Evolutionary conservation across 2,797 vertebrate genomes (phyloP).

Genomic region (Apogon hyalosoma): DNA sequence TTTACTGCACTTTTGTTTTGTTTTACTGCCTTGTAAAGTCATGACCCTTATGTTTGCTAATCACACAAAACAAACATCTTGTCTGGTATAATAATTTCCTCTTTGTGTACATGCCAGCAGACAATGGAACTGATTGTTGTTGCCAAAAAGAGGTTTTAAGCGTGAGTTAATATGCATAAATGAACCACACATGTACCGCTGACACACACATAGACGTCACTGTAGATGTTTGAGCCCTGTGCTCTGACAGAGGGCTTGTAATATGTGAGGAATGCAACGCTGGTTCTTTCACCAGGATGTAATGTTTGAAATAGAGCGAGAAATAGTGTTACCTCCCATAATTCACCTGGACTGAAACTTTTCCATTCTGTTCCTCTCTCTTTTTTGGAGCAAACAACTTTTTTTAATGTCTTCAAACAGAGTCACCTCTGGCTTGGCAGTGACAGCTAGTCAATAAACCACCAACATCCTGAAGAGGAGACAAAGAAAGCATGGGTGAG

Average conservation of each 20-base stretch:
- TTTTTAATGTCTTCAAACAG: constrained; percentile 22
- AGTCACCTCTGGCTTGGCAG: constrained; percentile 39
- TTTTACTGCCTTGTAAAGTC: no score
- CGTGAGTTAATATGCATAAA: neutral
- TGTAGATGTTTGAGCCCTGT: neutral
- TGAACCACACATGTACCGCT: neutral
- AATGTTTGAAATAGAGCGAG: constrained; percentile 34
- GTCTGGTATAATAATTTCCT: no score
- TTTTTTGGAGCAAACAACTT: constrained; percentile 11
- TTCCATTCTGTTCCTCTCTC: constrained; percentile 23
- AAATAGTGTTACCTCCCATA: constrained; percentile 32
- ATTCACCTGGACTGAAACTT: constrained; percentile 10
- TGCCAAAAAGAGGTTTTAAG: constrained; percentile 1
- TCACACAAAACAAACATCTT: no score
- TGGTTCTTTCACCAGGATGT: constrained; percentile 34
- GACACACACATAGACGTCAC: neutral
- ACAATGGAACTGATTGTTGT: neutral
- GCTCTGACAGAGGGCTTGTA: constrained; percentile 9
- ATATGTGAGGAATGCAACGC: constrained; percentile 47
- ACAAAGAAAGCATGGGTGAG: constrained; percentile 24
- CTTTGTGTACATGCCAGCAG: neutral
- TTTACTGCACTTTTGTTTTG: no score
- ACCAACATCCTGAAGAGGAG: constrained; percentile 4
- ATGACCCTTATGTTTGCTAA: no score
- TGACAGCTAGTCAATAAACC: constrained; percentile 59